phyloP scores from a whole-genome alignment of 2,113 vertebrate genomes.

The Cololabis saira region DNA sequence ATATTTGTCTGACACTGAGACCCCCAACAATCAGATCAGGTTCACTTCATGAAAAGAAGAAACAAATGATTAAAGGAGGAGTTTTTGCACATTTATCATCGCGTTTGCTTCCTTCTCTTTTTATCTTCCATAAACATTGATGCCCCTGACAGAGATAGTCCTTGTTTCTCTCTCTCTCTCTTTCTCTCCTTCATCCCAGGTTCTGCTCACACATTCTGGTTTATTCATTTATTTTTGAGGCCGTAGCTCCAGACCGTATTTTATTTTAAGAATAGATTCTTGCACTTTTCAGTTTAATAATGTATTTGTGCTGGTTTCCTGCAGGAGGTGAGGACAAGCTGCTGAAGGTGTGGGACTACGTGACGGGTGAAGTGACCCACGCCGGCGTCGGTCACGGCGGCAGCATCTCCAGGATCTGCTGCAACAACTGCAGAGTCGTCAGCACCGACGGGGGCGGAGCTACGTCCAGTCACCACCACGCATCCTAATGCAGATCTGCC shows the following conservation, averaged over 20 bases:
- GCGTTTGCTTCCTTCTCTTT: too few species aligned
- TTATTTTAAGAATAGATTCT: background rate
- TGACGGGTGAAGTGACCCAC: slow-evolving; percentile 84
- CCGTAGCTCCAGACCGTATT: background rate
- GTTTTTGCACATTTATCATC: too few species aligned
- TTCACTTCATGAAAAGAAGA: too few species aligned
- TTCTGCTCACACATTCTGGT: background rate
- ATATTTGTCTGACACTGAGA: too few species aligned
- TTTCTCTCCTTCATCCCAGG: background rate
- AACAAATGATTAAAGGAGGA: too few species aligned
- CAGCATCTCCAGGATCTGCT: slow-evolving; percentile 86
- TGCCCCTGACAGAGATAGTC: too few species aligned
- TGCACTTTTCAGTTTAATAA: too few species aligned
- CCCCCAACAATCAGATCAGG: too few species aligned
- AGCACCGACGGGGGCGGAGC: slow-evolving; percentile 86
- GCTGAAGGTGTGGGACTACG: slow-evolving; percentile 91
- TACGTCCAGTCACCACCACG: slow-evolving; percentile 82
- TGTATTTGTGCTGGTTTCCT: background rate
- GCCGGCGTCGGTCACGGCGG: slow-evolving; percentile 86
- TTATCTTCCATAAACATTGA: too few species aligned
- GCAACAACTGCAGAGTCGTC: slow-evolving; percentile 81
- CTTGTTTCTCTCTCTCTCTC: background rate
- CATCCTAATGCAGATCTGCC: background rate
- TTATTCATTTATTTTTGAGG: background rate
- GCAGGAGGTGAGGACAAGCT: slow-evolving; percentile 91